These are phyloP conservation scores for Chascanopsetta lugubris DNA, from an alignment of 2,113 vertebrate genomes.

Conservation along the genomic window DNA sequence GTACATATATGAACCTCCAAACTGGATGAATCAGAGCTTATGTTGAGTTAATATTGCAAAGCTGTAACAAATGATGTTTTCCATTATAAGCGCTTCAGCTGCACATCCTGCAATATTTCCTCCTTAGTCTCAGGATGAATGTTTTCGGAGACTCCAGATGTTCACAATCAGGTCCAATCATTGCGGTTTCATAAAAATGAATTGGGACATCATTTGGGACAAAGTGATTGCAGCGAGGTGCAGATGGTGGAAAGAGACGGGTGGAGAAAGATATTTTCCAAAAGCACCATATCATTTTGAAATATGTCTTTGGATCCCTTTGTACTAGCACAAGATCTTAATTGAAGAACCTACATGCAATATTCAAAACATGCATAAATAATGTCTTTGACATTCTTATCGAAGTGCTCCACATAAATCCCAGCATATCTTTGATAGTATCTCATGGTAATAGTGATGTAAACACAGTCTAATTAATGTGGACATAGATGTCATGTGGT, in stretches of 20 bases:
- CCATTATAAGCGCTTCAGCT: background rate
- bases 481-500: too few relatives aligned
- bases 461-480: background rate
- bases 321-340: background rate
- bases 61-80: background rate
- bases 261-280: background rate
- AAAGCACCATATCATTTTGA: background rate
- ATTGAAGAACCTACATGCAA: background rate
- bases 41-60: conserved; percentile 22
- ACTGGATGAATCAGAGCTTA: conserved; percentile 11
- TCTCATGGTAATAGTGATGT: background rate
- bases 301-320: background rate
- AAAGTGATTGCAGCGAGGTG: background rate
- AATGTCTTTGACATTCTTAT: background rate
- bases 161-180: conserved; percentile 30
- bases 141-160: conserved; percentile 29
- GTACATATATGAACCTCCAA: conserved; percentile 4
- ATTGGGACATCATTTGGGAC: conserved; percentile 12
- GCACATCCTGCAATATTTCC: conserved; percentile 4
- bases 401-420: background rate
- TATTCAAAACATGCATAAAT: background rate
- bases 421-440: background rate
- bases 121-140: background rate
- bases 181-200: conserved; percentile 16
- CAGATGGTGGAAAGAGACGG: conserved; percentile 12